Percentiles rank a stretch among this genome's conserved stretches.
These are phyloP conservation scores for Falco peregrinus DNA, from an alignment of 2,797 vertebrate species.

Conservation along the genomic window DNA sequence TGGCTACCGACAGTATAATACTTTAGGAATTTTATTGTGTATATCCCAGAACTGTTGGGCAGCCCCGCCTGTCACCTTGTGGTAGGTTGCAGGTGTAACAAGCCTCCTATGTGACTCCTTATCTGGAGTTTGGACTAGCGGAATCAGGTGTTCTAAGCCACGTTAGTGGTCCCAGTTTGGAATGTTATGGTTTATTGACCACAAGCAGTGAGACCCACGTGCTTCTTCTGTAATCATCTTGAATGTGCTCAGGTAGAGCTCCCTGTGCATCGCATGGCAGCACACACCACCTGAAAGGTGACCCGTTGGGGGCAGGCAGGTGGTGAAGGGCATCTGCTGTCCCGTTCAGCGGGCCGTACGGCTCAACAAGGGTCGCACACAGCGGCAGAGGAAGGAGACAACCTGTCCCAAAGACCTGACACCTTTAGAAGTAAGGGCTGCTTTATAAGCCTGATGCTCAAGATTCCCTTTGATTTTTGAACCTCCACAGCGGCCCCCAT, in stretches of 20 bases:
- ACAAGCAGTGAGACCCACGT: neutral
- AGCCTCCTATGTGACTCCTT: neutral
- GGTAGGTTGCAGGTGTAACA: conserved; percentile 1
- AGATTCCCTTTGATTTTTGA: neutral
- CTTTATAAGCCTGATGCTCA: neutral
- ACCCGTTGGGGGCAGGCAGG: neutral
- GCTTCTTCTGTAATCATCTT: neutral
- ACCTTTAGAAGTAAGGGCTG: neutral
- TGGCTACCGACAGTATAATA: neutral
- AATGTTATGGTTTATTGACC: neutral
- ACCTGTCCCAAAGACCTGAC: neutral
- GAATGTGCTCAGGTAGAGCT: neutral
- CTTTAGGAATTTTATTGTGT: neutral
- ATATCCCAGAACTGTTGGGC: neutral
- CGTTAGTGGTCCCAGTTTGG: neutral
- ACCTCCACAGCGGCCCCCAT: neutral
- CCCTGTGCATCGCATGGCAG: neutral
- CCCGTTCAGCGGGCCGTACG: neutral
- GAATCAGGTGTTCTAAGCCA: neutral
- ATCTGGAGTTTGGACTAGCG: neutral
- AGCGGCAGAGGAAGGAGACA: neutral
- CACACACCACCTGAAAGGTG: neutral
- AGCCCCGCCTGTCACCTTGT: conserved; percentile 61
- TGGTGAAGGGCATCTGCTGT: neutral
- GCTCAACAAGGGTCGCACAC: neutral